Evolutionary conservation across 2,797 vertebrate species (phyloP).

Genomic region (Sebastes baramenuke): DNA sequence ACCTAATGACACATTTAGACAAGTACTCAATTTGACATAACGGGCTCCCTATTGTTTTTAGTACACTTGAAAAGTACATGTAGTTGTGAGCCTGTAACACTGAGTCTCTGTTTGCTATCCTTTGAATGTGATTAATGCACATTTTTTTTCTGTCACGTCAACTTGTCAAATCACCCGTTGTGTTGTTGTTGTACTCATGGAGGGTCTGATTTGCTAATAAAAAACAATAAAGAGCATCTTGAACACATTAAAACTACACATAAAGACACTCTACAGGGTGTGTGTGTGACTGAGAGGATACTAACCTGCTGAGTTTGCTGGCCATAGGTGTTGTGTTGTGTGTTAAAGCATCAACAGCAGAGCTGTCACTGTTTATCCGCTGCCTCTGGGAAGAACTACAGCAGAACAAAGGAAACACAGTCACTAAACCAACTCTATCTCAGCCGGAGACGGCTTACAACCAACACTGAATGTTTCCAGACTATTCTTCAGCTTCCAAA

Average conservation of each 20-base stretch:
- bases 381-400: conserved; percentile 37
- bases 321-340: background rate
- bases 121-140: background rate
- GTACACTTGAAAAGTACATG: background rate
- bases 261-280: background rate
- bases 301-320: conserved; percentile 64
- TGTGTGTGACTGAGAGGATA: background rate
- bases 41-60: background rate
- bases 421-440: background rate
- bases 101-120: background rate
- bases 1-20: no score
- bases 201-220: background rate
- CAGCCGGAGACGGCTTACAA: no score
- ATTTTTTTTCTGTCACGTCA: background rate
- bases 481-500: background rate
- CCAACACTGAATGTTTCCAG: background rate
- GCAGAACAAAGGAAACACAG: conserved; percentile 19
- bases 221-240: background rate
- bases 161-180: background rate
- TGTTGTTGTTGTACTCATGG: background rate
- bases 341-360: conserved; percentile 30
- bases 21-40: background rate
- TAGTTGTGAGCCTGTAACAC: background rate
- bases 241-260: background rate
- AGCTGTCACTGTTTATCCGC: conserved; percentile 54